phyloP scores from a whole-genome alignment of 2,888 invertebrate species.

The Acanthosepion lycidas region DNA sequence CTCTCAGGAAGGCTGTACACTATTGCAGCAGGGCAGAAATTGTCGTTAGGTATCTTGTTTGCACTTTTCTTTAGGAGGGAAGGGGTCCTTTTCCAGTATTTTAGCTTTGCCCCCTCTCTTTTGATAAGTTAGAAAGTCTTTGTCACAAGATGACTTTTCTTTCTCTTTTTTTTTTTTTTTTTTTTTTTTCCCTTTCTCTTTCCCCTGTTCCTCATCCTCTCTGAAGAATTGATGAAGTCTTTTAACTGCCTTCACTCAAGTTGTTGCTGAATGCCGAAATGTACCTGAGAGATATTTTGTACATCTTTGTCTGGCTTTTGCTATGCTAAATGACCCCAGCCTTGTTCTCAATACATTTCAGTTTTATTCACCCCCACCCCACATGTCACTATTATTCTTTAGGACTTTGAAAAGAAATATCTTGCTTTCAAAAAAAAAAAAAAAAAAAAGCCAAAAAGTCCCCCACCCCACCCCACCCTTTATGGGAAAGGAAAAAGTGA shows the following conservation, averaged over 20 bases:
- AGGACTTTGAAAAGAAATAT: background rate
- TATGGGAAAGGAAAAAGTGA: background rate
- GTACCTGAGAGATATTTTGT: background rate
- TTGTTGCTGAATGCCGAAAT: background rate
- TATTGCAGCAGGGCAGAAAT: constrained; percentile 2
- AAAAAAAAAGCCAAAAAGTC: background rate
- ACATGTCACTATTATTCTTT: background rate
- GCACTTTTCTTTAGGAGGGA: too few relatives aligned
- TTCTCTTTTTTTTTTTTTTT: background rate
- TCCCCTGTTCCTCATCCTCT: background rate
- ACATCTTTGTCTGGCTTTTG: background rate
- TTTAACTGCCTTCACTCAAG: background rate
- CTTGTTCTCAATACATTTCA: background rate
- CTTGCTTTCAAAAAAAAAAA: background rate
- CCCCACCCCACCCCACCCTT: too few relatives aligned
- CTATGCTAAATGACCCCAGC: background rate
- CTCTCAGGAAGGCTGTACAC: constrained; percentile 17
- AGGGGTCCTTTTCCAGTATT: too few relatives aligned
- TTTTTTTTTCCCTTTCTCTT: too few relatives aligned
- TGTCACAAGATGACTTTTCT: background rate
- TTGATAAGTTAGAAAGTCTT: background rate
- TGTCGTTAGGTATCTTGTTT: background rate
- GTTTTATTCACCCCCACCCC: background rate
- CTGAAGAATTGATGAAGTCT: background rate
- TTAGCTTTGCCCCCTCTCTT: too few relatives aligned